Base-by-base conservation (phyloP, 2,113 vertebrate genomes). In the Bufo gargarizans region DNA sequence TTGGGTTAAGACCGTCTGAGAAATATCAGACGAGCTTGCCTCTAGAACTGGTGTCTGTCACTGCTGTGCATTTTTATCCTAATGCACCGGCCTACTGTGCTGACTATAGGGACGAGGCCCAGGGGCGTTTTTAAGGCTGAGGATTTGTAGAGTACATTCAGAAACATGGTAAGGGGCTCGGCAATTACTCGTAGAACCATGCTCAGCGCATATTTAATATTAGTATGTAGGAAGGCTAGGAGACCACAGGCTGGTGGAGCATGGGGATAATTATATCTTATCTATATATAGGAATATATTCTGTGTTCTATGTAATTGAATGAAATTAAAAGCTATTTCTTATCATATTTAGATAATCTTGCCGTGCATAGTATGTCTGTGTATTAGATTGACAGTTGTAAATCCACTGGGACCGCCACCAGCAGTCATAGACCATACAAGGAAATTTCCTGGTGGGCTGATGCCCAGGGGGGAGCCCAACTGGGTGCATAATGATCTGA, bases 1-100 rank as follows among this genome's bases (percentile, higher is more conserved):
- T 84, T 17, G 82, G 67, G 67, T 84, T 71, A 69, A 74, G 65
- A 72, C 67, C 45, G 82, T 84, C 67, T 84, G 65, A 84, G 82
- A 72, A 84, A 84, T 33, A 84, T 72, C 82, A 84, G 67, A 55
- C n/a, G 16, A 49, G 50, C 53, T 77, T 47, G 85, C 45, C 74
- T 77, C 45, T 14, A 77, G 85, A 13, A n/a, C 85, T 63, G 74
- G 56, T 77, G 85, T 77, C 53, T 86, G 56, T 86, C 59, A 86
- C 72, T 63, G 56, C 72, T 50, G n/a, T 43, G 72, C 20, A 72
- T 74, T 76, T 77, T 61, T 61, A 78, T 77, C 49, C 58, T 86
- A 49, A 77, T 78, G 72, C 55, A 78, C 84, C 69, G 74, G 19
- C 45, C 72, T 61, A 78, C 55, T 78, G 13, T 20, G 53, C 74